Evolutionary conservation across 2,113 vertebrate genomes (phyloP).

Genomic region (Edolisoma coerulescens): DNA sequence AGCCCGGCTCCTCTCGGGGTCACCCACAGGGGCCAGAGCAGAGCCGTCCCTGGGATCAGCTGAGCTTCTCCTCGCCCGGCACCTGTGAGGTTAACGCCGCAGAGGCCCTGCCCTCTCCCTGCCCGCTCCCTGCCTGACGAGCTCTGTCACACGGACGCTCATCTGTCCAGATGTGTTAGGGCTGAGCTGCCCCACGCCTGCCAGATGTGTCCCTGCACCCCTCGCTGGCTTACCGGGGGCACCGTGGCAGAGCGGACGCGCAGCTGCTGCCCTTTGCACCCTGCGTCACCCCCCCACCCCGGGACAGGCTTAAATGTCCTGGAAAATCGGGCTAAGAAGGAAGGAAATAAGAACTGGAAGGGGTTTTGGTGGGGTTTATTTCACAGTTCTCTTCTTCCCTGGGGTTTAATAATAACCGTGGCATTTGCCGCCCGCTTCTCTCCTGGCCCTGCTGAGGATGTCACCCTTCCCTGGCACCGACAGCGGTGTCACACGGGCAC

Average conservation of each 20-base stretch:
- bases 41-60: neutral
- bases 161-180: conserved; percentile 5
- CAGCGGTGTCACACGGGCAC: neutral
- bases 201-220: neutral
- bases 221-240: rapidly evolving
- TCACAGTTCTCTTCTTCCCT: neutral
- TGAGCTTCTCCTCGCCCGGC: neutral
- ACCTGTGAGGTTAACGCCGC: neutral
- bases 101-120: neutral
- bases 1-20: rapidly evolving
- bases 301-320: rapidly evolving
- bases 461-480: neutral
- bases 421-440: rapidly evolving
- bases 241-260: rapidly evolving
- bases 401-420: rapidly evolving
- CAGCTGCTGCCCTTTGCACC: neutral
- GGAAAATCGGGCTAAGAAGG: neutral
- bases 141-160: neutral
- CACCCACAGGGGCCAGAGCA: neutral
- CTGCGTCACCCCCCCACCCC: rapidly evolving
- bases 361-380: neutral
- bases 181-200: neutral
- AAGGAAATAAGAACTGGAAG: neutral
- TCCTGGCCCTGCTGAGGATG: neutral
- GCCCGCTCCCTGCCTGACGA: neutral